These are phyloP conservation scores for Gnathonemus echidnorhynchus DNA, from an alignment of 2,113 vertebrate genomes.

Conservation along the genomic window DNA sequence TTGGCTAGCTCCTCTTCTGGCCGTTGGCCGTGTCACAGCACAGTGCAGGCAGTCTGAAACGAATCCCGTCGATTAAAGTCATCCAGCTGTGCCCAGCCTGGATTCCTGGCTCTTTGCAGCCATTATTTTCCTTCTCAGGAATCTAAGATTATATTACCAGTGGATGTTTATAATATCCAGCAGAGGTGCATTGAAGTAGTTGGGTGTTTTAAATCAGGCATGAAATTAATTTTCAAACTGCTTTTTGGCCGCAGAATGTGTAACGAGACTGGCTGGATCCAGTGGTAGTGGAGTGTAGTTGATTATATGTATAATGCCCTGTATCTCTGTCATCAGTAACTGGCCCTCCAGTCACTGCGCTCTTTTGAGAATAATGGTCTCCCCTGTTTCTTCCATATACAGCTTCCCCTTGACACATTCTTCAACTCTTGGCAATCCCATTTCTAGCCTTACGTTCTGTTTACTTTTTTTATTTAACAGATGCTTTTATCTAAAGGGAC, in stretches of 20 bases:
- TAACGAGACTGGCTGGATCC: constrained; percentile 43
- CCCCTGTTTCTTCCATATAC: background rate
- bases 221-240: constrained; percentile 55
- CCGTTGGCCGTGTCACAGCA: background rate
- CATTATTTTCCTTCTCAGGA: constrained; percentile 26
- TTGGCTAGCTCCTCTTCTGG: background rate
- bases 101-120: constrained; percentile 27
- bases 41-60: constrained; percentile 30
- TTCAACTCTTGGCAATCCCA: background rate
- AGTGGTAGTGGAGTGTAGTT: constrained; percentile 23
- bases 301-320: constrained; percentile 28
- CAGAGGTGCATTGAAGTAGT: constrained; percentile 38
- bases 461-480: background rate
- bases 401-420: background rate
- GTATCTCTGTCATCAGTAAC: constrained; percentile 30
- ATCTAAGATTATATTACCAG: constrained; percentile 36
- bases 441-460: background rate
- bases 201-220: constrained; percentile 55
- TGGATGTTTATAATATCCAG: constrained; percentile 51
- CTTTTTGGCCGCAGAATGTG: constrained; percentile 30
- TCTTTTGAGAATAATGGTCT: constrained; percentile 13
- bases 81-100: constrained; percentile 18
- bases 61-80: constrained; percentile 25
- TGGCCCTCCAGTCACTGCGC: constrained; percentile 24
- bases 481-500: background rate